phyloP scores from a whole-genome alignment of 2,888 invertebrate genomes.

The Leptinotarsa haldemani region DNA sequence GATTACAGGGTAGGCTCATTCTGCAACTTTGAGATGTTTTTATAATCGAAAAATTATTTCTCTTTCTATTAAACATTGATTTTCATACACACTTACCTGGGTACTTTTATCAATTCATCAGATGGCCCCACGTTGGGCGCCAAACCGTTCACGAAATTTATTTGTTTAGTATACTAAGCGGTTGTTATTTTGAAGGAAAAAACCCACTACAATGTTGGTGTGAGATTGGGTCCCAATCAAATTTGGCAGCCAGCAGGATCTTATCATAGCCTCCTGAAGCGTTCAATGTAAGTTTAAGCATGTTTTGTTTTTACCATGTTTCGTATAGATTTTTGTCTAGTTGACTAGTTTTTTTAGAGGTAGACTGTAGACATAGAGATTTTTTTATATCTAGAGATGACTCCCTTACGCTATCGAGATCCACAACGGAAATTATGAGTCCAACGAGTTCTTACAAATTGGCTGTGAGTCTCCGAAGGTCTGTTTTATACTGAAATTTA shows the following conservation, averaged over 20 bases:
- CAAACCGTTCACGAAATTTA: not conserved
- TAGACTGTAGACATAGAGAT: conserved; percentile 50
- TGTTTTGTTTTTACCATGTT: conserved; percentile 4
- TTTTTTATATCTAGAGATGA: conserved; percentile 57
- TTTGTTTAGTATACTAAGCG: not conserved
- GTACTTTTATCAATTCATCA: no score
- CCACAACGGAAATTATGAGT: conserved; percentile 60
- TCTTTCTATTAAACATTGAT: no score
- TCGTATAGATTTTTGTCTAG: conserved; percentile 8
- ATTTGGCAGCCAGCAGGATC: conserved; percentile 71
- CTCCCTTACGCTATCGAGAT: conserved; percentile 54
- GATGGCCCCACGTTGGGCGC: not conserved
- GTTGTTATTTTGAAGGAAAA: conserved; percentile 71
- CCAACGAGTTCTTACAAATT: conserved; percentile 62
- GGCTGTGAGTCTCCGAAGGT: conserved; percentile 54
- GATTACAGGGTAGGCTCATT: no score
- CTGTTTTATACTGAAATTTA: conserved; percentile 37
- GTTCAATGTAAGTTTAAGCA: conserved; percentile 57
- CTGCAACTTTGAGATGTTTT: no score
- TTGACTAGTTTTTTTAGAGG: conserved; percentile 44
- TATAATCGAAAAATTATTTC: no score
- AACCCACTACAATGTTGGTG: conserved; percentile 76
- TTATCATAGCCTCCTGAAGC: conserved; percentile 59
- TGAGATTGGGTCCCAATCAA: conserved; percentile 74
- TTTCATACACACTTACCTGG: no score